Base-by-base conservation (phyloP, 2,113 vertebrate genomes). In the Sylvia atricapilla region DNA sequence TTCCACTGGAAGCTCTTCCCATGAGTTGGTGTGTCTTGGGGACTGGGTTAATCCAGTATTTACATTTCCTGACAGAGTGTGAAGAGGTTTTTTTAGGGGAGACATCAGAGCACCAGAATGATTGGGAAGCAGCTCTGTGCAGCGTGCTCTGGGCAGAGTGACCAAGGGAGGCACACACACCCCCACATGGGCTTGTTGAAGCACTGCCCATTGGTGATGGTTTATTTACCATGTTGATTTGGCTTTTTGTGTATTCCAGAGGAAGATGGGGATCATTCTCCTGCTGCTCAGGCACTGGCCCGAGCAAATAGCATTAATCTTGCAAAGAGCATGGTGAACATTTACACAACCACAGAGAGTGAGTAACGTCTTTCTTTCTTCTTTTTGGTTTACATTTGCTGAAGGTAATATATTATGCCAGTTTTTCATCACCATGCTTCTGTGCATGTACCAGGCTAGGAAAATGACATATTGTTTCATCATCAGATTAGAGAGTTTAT, bases 281-380 rank as follows among this genome's bases (percentile, higher is more conserved):
- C 91, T 12, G 93, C 91, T 2, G 46, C 76, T 94, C 94, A 94
- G 89, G 94, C 93, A 24, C 15, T 94, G 93, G 89, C 88, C 58
- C 94, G 69, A 68, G 76, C 92, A 74, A 96, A 96, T 33, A 94
- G 49, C 56, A 70, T 91, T 70, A 95, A 83, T 68, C 95, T 97
- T 56, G 95, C 96, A 49, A 98, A 97, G 87, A 98, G 98, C 92
- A 97, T 97, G 97, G 97, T 98, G 90, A 98, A 98, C 91, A 93
- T 98, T 94, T 97, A 97, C 72, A 97, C 97, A 75, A 97, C 93
- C 75, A 95, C 95, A 27, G 98, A 98, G 64, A 97, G 98, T 98
- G 90, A 97, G 98, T 97, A 78, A 27, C 30, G 14, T 53, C 35
- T 89, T 75, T 94, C n/a, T 90, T 76, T 93, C n/a, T 90, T 68